Conservation (phyloP, 2,888 invertebrate species). For the Amphipoea oculea region DNA sequence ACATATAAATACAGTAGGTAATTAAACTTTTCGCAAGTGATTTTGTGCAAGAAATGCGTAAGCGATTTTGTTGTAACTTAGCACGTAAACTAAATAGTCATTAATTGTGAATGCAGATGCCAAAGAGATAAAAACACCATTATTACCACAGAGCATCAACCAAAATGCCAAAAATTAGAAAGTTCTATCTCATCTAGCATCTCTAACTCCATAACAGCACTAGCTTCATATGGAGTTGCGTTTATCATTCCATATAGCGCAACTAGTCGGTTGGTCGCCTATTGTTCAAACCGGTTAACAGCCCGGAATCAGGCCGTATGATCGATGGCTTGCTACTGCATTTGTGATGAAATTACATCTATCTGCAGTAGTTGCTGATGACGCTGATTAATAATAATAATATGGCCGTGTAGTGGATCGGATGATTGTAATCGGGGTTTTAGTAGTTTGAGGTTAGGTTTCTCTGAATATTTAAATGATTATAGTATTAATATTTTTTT, state of each 20-base stretch:
- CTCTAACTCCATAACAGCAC: slow-evolving; percentile 8
- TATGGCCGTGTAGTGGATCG: not conserved
- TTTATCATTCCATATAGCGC: slow-evolving; percentile 64
- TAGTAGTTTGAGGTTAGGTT: not conserved
- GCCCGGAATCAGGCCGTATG: slow-evolving; percentile 36
- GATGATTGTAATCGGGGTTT: not conserved
- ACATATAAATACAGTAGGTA: not conserved
- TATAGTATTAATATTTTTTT: not conserved
- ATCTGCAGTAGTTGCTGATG: slow-evolving; percentile 20
- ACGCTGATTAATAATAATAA: slow-evolving; percentile 14
- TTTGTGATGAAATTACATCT: slow-evolving; percentile 49
- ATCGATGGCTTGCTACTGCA: slow-evolving; percentile 48
- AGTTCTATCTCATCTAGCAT: slow-evolving; percentile 47
- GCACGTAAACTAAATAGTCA: not conserved
- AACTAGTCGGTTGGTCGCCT: slow-evolving; percentile 66
- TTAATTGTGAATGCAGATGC: not conserved
- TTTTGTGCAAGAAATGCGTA: slow-evolving; percentile 2
- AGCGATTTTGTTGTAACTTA: not conserved
- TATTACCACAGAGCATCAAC: not conserved
- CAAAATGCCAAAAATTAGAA: slow-evolving; percentile 17
- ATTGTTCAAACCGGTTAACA: slow-evolving; percentile 71
- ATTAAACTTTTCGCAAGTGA: slow-evolving; percentile 17
- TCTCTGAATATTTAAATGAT: not conserved
- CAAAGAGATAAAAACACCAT: not conserved
- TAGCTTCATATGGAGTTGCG: slow-evolving; percentile 60